Evolutionary conservation across 2,888 invertebrate genomes (phyloP), one percentile per base, ranked within the genome.

Genomic region (Thereva unica): DNA sequence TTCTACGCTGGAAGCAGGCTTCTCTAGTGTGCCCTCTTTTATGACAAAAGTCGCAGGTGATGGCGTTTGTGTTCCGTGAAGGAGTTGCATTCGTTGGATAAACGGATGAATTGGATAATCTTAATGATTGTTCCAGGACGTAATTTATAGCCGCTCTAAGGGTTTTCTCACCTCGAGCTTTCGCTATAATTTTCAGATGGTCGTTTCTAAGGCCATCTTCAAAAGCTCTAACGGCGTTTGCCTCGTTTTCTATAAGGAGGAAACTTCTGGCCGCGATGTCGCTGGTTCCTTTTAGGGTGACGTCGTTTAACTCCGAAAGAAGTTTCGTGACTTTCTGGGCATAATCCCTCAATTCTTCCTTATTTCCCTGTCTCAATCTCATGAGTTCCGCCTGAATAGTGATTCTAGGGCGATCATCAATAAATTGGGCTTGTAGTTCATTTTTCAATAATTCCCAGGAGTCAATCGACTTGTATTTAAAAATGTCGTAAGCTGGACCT

Each of bases 11-110:
- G 47, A 47, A 47, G 5, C 50, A 50, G 5, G 9, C 3, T 5
- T 47, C 47, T 10, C 47, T 47, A 47, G 47, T 47, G n/a, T 50
- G 50, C 4, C 50, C 50, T 50, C 23, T 50, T 23, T 50, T 50
- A 9, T 50, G 5, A 23, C 12, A 47, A 47, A 47, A 47, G 5
- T 12, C 47, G 3, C 47, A 47, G n/a, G 47, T 47, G n/a, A 47
- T 47, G 10, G 8, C 5, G 12, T 12, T 47, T 1, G 47, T n/a
- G 12, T 10, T n/a, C 12, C 47, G 47, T 47, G 47, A 12, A n/a
- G 47, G 47, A 5, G n/a, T n/a, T 47, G 47, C 12, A 3, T n/a
- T 7, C n/a, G 12, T n/a, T 10, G 9, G 10, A 5, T n/a, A n/a
- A n/a, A n/a, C n/a, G n/a, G 3, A n/a, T 1, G 47, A 12, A 3